Base-by-base conservation (phyloP, 64 coral and sea anemone species). In the Exaiptasia diaphana region DNA sequence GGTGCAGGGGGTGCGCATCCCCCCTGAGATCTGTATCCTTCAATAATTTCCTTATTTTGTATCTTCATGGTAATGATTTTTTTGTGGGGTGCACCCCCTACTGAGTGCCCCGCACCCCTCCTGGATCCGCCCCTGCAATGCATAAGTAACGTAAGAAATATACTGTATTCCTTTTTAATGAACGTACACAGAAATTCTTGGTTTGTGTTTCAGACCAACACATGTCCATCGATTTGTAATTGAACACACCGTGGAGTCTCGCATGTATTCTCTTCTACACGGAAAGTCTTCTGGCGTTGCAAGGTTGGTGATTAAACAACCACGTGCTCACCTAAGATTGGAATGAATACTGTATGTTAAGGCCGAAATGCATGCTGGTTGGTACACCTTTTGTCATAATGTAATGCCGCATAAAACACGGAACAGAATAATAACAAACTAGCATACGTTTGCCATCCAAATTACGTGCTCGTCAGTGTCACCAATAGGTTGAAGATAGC, bases 141-240 rank as follows among this genome's bases (percentile, higher is more conserved):
- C 15, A 7, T 46, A 7, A 15, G 43, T 46, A 46, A 7, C 15
- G 43, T 8, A 15, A 46, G 15, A 7, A 15, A 7, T 8, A 7
- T 6, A 46, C 6, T 46, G 43, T 46, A 15, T 15, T 8, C 15
- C 43, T 8, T 8, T 46, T 46, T 46, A 15, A 46, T 8, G 43
- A 7, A 7, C 6, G 5, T 46, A 46, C 6, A 15, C 15, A 7
- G 5, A 46, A 4, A 11, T 64, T 33, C 37, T 64, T 64, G 4
- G 37, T 23, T 9, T 36, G 73, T 24, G 74, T n/a, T 60, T 22
- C 78, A 94, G 91, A 28, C 91, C 91, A 30, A 94, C 91, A 15
- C 86, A 78, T 50, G 91, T 94, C 38, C 69, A 84, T 43, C 85
- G 91, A 12, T 94, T 94, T 31, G 89, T 94, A 53, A 89, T 84